Evolutionary conservation across 2,113 vertebrate species (phyloP), one percentile per base, ranked within the genome.

Genomic region (Salvelinus fontinalis): DNA sequence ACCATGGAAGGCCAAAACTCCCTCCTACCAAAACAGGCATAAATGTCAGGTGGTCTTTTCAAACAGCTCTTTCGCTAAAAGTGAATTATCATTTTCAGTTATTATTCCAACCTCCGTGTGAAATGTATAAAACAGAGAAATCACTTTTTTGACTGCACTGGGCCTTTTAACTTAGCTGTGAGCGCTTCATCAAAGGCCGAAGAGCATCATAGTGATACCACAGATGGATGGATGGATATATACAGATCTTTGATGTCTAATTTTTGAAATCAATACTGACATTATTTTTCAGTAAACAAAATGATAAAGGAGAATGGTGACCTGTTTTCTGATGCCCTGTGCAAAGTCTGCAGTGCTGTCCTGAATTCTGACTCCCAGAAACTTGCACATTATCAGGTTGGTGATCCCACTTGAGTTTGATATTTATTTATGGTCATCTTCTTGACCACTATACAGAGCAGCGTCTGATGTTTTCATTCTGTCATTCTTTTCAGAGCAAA

Each of bases 361-460:
- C 95, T 99, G 67, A 98, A 96, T 88, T 99, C 97, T 0, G 95
- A 98, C 84, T 99, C 97, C 54, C 98, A 99, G 92, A 96, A 97
- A 85, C 94, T 99, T 86, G 97, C 97, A 70, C 97, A 99, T 88
- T 99, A 99, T 87, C 97, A 97, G 97, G 98, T 99, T 91, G 83
- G 93, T 82, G 76, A 62, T 22, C n/a, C n/a, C 7, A 22, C 59
- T 68, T 39, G 9, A 34, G 34, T 70, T 70, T 49, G 49, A 16
- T 54, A 54, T 18, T 54, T 54, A 54, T 54, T 44, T 1, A 18
- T 18, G 51, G 51, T 18, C 16, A 18, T 18, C 14, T 44, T 44
- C 9, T 54, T 54, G 68, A 70, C 34, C n/a, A 66, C 18, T 66
- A 66, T 44, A 44, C 67, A 48, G 29, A 8, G 18, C 34, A 70